phyloP scores from a whole-genome alignment of 2,888 invertebrate genomes.

The Bembecia ichneumoniformis region DNA sequence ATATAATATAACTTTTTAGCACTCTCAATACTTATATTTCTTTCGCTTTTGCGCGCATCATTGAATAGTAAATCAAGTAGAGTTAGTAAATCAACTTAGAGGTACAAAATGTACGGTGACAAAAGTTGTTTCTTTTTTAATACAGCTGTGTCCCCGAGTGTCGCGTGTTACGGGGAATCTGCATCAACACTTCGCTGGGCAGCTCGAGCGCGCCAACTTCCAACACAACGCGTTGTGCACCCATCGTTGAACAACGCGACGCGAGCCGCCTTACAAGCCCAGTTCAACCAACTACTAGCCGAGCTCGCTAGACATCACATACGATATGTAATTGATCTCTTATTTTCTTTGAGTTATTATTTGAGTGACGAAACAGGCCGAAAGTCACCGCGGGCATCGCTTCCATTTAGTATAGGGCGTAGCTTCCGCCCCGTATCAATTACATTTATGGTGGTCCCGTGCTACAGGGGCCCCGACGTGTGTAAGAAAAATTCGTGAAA shows the following conservation, averaged over 20 bases:
- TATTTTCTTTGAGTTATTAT: no score
- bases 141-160: slow-evolving; percentile 83
- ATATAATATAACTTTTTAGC: no score
- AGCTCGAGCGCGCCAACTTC: slow-evolving; percentile 80
- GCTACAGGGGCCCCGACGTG: no score
- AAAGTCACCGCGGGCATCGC: no score
- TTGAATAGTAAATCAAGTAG: no score
- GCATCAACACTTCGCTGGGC: slow-evolving; percentile 87
- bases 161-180: slow-evolving; percentile 82
- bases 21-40: no score
- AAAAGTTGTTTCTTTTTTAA: slow-evolving; percentile 5
- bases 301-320: slow-evolving; percentile 50
- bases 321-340: slow-evolving; percentile 30
- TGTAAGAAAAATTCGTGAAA: no score
- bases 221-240: slow-evolving; percentile 21
- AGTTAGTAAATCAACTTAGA: not conserved
- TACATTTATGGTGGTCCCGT: no score
- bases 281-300: slow-evolving; percentile 40
- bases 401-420: no score
- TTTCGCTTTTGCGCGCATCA: no score
- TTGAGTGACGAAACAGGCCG: no score
- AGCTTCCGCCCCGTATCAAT: no score
- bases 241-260: slow-evolving; percentile 17
- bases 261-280: slow-evolving; percentile 47
- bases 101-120: not conserved